Evolutionary conservation across 2,888 invertebrate genomes (phyloP), one percentile per base, ranked within the genome.

Genomic region (Halocaridina rubra): DNA sequence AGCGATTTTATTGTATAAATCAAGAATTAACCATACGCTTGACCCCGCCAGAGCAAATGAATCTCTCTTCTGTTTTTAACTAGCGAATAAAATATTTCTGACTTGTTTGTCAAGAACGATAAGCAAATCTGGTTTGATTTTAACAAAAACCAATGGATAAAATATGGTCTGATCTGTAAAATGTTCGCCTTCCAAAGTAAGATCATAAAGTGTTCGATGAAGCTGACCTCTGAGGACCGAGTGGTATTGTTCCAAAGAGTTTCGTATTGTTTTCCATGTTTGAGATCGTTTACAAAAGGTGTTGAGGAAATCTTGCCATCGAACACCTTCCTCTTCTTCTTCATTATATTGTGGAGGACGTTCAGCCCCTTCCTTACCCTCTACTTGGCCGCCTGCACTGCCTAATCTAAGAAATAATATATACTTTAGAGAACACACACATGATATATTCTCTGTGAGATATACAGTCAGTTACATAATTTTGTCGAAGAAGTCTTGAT

Each of bases 291-390:
- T 77, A 53, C 77, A 77, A 46, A 84, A 78, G 24, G 33, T 33
- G 32, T 77, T 32, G 4, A 84, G 22, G 46, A 84, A 84, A 72
- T 39, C 10, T n/a, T 39, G 71, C 82, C 82, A 84, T 30, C 82
- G 82, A 3, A 30, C 30, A 8, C 77, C 30, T 29, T 84, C 82
- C 22, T 84, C 82, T 22, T 74, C 78, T 61, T 84, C 82, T 24
- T 78, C 75, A 8, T 29, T 24, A 64, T 84, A 84, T 10, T 75
- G 16, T 27, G 69, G 69, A n/a, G 29, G 29, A 4, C 29, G 82
- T 2, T 33, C 82, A 16, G 39, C 39, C n/a, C 46, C 46, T 10
- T 46, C 61, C n/a, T 19, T 30, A 3, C 75, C 78, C 3, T 33
- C 78, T 27, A 53, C 59, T 29, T 74, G 61, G 13, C 22, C 0